These are phyloP conservation scores for Salvelinus alpinus DNA, from an alignment of 2,113 vertebrate species.

Conservation along the genomic window DNA sequence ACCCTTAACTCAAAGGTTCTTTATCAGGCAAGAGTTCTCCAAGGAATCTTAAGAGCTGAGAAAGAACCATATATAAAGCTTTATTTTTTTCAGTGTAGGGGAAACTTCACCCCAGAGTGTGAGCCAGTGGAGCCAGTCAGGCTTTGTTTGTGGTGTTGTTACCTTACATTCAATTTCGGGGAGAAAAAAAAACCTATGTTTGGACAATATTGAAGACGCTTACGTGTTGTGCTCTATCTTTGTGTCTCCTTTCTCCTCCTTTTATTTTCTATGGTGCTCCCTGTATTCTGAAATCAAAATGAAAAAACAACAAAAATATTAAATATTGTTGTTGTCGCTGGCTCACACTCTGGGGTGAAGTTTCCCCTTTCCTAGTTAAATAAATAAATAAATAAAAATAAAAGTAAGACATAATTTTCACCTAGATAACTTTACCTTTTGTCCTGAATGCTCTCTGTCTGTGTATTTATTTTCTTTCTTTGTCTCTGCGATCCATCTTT, in stretches of 20 bases:
- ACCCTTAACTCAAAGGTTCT: no score
- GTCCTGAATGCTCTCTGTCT: slow-evolving; percentile 50
- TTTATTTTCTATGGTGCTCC: slow-evolving; percentile 52
- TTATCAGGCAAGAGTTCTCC: no score
- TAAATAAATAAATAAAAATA: no score
- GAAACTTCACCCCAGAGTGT: no score
- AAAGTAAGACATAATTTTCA: not conserved
- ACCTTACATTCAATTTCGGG: not conserved
- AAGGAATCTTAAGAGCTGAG: no score
- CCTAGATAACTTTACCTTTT: slow-evolving; percentile 47
- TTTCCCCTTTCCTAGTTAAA: no score
- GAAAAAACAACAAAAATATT: not conserved
- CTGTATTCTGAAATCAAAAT: slow-evolving; percentile 53
- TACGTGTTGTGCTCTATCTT: slow-evolving; percentile 54
- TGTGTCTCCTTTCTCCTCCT: slow-evolving; percentile 61
- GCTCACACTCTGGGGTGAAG: no score
- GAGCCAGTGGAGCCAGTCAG: no score
- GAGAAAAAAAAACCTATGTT: not conserved
- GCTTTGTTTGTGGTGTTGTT: no score
- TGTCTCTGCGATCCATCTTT: slow-evolving; percentile 42
- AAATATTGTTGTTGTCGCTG: not conserved
- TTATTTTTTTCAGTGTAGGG: no score
- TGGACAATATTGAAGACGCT: slow-evolving; percentile 6
- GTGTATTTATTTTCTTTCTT: slow-evolving; percentile 43
- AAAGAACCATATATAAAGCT: no score